These are phyloP conservation scores for Sisyra nigra DNA, from an alignment of 2,888 invertebrate species.

Conservation along the genomic window DNA sequence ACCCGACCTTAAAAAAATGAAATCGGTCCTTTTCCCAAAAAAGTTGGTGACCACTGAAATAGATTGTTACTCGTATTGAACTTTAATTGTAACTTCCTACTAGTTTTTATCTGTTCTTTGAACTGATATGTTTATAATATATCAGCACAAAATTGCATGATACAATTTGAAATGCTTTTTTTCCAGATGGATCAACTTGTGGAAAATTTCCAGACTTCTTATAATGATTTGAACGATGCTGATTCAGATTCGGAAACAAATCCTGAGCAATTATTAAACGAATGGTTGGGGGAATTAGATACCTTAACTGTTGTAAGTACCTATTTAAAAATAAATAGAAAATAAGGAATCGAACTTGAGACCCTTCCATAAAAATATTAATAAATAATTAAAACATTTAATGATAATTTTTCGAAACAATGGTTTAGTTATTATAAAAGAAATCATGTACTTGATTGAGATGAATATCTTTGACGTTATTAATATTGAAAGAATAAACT, in stretches of 20 bases:
- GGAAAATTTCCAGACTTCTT: conserved; percentile 24
- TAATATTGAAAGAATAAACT: no score
- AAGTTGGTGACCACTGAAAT: no score
- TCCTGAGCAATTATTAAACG: conserved; percentile 60
- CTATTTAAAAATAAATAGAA: neutral
- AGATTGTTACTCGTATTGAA: no score
- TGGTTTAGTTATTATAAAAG: neutral
- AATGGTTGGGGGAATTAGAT: conserved; percentile 63
- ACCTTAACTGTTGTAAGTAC: conserved; percentile 54
- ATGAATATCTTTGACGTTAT: no score
- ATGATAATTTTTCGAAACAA: neutral
- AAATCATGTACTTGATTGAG: neutral
- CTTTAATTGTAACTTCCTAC: conserved; percentile 8
- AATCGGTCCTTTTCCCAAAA: no score
- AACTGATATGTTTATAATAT: no score
- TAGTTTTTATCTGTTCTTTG: no score
- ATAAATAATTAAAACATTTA: neutral
- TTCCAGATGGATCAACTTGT: conserved; percentile 35
- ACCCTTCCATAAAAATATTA: neutral
- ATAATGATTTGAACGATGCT: conserved; percentile 30
- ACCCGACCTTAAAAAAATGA: no score
- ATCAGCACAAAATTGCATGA: neutral
- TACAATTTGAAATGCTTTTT: conserved; percentile 7
- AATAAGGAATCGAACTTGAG: neutral
- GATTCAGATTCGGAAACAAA: conserved; percentile 50